These are phyloP conservation scores for Cylas formicarius DNA, from an alignment of 1,140 invertebrate species.

Conservation along the genomic window DNA sequence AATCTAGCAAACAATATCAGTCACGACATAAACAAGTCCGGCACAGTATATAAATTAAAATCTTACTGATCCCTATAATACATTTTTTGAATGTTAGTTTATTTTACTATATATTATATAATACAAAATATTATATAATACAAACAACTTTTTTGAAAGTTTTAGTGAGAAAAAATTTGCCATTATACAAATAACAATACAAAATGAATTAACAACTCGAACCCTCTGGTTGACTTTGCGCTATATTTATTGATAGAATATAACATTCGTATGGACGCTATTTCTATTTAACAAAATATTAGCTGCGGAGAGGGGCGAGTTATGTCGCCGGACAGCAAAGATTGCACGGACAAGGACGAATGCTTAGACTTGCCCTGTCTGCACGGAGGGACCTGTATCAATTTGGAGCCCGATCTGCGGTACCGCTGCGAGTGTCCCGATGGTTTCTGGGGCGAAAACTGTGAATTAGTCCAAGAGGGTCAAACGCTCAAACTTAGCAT, in stretches of 20 bases:
- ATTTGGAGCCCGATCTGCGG: constrained; percentile 75
- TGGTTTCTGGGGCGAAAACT: constrained; percentile 90
- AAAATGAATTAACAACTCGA: neutral
- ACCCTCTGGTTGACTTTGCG: neutral
- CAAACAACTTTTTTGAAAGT: neutral
- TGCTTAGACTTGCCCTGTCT: constrained; percentile 86
- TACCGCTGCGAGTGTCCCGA: constrained; percentile 80
- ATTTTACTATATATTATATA: constrained; percentile 1
- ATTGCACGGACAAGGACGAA: constrained; percentile 90
- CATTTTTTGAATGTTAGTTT: neutral
- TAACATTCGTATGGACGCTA: too few relatives aligned
- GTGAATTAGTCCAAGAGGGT: constrained; percentile 86
- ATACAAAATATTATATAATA: neutral
- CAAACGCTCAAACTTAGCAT: constrained; percentile 88
- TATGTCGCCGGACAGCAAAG: constrained; percentile 79
- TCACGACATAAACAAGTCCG: too few relatives aligned
- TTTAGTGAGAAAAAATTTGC: constrained; percentile 6
- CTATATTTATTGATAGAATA: constrained; percentile 6
- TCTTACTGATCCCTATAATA: too few relatives aligned
- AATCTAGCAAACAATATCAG: too few relatives aligned
- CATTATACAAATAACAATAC: neutral
- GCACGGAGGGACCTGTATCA: constrained; percentile 83
- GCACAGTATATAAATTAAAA: too few relatives aligned
- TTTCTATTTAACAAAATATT: too few relatives aligned
- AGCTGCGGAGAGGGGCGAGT: constrained; percentile 88